Conservation (phyloP, 2,113 vertebrate genomes). For the Fregata magnificens region DNA sequence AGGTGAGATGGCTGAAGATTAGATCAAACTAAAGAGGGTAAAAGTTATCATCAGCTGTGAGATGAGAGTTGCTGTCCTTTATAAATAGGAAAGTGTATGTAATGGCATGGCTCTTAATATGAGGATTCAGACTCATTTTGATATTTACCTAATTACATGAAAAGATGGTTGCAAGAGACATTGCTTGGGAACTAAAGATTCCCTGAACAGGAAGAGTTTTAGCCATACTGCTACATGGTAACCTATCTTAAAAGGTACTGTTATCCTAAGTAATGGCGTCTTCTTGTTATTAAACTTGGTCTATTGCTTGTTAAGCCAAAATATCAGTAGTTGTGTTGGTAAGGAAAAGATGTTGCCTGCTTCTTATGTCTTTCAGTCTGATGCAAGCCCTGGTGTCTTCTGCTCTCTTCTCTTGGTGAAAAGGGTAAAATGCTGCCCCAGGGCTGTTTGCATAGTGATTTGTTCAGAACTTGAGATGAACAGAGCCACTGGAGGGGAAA, state of each 20-base stretch:
- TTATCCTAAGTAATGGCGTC: not conserved
- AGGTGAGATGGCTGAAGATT: not conserved
- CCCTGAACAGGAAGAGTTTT: not conserved
- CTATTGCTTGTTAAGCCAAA: not conserved
- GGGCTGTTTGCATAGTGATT: not conserved
- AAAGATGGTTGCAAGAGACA: not conserved
- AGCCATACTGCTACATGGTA: not conserved
- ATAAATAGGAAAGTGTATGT: not conserved
- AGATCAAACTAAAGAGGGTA: not conserved
- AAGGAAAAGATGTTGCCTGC: not conserved
- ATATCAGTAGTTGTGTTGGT: not conserved
- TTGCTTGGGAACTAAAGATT: not conserved
- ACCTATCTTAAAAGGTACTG: not conserved
- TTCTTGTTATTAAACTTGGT: not conserved
- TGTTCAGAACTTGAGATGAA: not conserved
- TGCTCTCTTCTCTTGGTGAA: not conserved
- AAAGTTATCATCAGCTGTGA: not conserved
- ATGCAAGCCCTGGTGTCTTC: not conserved
- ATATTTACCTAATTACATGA: not conserved
- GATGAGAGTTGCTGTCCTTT: not conserved
- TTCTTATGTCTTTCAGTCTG: not conserved
- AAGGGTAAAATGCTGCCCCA: not conserved
- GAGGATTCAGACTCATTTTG: not conserved
- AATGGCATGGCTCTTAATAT: not conserved
- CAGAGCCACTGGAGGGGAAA: not conserved